phyloP scores from a whole-genome alignment of 2,888 invertebrate genomes.

The Heliconius charithonia region DNA sequence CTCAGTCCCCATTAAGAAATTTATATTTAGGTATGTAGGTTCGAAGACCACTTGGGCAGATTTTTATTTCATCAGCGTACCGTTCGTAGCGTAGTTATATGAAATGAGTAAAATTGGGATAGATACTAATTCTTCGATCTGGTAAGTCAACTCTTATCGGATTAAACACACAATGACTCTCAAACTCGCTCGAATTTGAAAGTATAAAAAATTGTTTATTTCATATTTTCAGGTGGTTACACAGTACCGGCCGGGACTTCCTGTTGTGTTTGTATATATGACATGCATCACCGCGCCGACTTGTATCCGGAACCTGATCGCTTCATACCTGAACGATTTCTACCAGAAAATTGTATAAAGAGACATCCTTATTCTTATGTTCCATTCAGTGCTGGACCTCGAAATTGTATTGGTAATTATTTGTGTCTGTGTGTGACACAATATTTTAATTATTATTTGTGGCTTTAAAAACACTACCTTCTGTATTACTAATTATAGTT shows the following conservation, averaged over 20 bases:
- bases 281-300: constrained; percentile 85
- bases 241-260: constrained; percentile 74
- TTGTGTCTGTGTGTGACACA: too few species aligned
- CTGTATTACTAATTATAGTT: too few species aligned
- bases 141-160: too few species aligned
- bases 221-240: constrained; percentile 70
- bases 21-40: too few species aligned
- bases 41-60: too few species aligned
- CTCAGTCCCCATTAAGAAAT: too few species aligned
- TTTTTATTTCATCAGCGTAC: too few species aligned
- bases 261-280: constrained; percentile 81
- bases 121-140: too few species aligned
- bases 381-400: constrained; percentile 87
- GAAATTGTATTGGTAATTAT: constrained; percentile 67
- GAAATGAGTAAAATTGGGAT: too few species aligned
- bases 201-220: not conserved
- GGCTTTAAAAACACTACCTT: too few species aligned
- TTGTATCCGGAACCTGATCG: constrained; percentile 86
- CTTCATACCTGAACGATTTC: constrained; percentile 88
- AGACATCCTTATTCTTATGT: constrained; percentile 86
- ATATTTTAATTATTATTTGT: not conserved
- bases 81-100: too few species aligned
- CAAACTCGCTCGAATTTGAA: not conserved
- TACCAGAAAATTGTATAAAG: constrained; percentile 79
- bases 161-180: not conserved